phyloP scores from a whole-genome alignment of 1,140 invertebrate species.

The Pogonus chalceus region DNA sequence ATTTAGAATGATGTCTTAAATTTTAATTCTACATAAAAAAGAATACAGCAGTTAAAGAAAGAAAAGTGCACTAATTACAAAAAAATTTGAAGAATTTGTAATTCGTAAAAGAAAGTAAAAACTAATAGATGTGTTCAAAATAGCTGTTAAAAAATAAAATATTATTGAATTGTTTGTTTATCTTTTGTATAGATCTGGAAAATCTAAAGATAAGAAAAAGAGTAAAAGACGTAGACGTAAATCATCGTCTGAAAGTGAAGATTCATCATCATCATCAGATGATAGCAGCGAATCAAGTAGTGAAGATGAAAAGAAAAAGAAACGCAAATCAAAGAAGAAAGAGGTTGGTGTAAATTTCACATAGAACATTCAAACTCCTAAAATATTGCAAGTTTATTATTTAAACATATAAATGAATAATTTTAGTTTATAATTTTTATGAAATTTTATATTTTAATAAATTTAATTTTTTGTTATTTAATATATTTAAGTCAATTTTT shows the following conservation, averaged over 20 bases:
- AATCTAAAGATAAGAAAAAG: conserved; percentile 29
- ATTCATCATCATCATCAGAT: conserved; percentile 20
- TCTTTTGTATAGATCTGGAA: conserved; percentile 23
- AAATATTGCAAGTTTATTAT: not conserved
- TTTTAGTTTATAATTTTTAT: too few species aligned
- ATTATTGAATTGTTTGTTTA: not conserved
- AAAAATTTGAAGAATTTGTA: too few species aligned
- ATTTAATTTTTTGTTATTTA: too few species aligned
- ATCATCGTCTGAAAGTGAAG: conserved; percentile 20
- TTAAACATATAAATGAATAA: too few species aligned
- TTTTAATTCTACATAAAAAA: too few species aligned
- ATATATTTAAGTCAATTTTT: too few species aligned
- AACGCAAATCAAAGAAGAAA: conserved; percentile 28
- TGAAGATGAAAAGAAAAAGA: conserved; percentile 26
- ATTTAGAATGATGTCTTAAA: too few species aligned
- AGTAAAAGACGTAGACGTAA: conserved; percentile 25
- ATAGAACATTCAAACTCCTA: not conserved
- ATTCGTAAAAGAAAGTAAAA: too few species aligned
- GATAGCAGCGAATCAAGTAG: conserved; percentile 23
- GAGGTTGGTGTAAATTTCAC: conserved; percentile 23
- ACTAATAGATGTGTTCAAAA: not conserved
- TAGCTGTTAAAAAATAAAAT: not conserved
- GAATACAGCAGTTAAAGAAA: too few species aligned
- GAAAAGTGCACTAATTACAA: not conserved
- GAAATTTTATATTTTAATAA: too few species aligned